Base-by-base conservation (phyloP, 1,140 invertebrate species). In the Papilio polytes region DNA sequence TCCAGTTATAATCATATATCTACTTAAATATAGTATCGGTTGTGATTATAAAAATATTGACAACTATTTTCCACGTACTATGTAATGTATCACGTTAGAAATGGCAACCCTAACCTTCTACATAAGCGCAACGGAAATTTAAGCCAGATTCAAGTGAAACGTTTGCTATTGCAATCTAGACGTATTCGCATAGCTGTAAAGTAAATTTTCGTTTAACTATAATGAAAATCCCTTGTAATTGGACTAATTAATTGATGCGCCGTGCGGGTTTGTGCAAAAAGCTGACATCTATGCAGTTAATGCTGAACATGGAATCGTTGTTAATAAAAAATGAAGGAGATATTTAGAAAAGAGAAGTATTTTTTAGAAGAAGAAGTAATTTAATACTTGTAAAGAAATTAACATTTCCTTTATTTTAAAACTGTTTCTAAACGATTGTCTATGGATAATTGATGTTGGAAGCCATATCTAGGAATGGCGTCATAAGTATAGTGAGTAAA, bases 161-260 rank as follows among this genome's bases (percentile, higher is more conserved):
- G 41, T 51, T 26, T 15, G 74, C 20, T 9, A 48, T 76, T 74
- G 18, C 22, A 48, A 53, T 22, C 7, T 51, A 56, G 26, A 76
- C 74, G 22, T 26, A 22, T 6, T 51, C 1, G 12, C 4, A 4
- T 22, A 3, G 22, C 2, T 51, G 1, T 46, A 76, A 46, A 53
- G 46, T 76, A 18, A n/a, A 74, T 26, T 53, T 53, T 76, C 46
- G 7, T 18, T 15, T 15, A 48, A 53, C 13, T 10, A 1, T 15
- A 76, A 53, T 26, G 26, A 15, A 53, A 51, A 76, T 76, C 20
- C 44, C 74, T 76, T 74, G 44, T 74, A 74, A 74, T 74, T 76
- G 74, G 10, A 76, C 74, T 76, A 53, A 76, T 76, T 76, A 76
- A 53, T 22, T 76, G 74, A 76, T 53, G 46, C 46, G 20, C 48